Percentiles rank a stretch among this genome's conserved stretches.
phyloP scores from a whole-genome alignment of 2,888 invertebrate genomes.

The Sussaba pulchella region DNA sequence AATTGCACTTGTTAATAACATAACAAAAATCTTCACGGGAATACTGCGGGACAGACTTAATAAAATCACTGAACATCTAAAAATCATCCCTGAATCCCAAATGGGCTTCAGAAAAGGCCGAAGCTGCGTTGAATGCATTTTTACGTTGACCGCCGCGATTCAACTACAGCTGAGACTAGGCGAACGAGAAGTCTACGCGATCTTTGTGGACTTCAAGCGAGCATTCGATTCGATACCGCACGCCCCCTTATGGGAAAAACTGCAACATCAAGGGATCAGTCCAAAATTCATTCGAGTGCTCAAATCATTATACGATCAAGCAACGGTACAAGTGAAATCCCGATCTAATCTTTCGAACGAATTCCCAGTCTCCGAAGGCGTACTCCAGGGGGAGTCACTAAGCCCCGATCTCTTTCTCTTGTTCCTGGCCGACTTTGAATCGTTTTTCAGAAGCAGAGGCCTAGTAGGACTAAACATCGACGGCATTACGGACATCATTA shows the following conservation, averaged over 20 bases:
- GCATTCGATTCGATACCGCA: constrained; percentile 56
- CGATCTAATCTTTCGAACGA: too few relatives aligned
- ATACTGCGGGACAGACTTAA: constrained; percentile 29
- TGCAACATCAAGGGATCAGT: constrained; percentile 30
- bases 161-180: constrained; percentile 26
- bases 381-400: not conserved
- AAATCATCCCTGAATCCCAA: constrained; percentile 49
- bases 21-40: constrained; percentile 37
- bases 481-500: not conserved
- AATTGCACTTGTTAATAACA: constrained; percentile 44
- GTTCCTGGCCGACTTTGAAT: not conserved
- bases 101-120: constrained; percentile 54
- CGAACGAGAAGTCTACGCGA: constrained; percentile 23
- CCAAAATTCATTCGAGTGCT: constrained; percentile 44
- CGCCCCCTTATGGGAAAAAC: constrained; percentile 41
- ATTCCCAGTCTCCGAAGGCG: too few relatives aligned
- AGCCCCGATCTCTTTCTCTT: not conserved
- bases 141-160: constrained; percentile 13
- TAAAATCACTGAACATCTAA: not conserved
- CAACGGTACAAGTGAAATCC: not conserved
- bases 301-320: constrained; percentile 5
- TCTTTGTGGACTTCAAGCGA: constrained; percentile 52
- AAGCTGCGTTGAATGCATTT: constrained; percentile 43
- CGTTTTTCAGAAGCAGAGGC: not conserved
- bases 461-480: not conserved